Percentiles rank a stretch among this genome's conserved stretches.
Conservation (phyloP, 2,113 vertebrate genomes). For the Gasterosteus aculeatus region DNA sequence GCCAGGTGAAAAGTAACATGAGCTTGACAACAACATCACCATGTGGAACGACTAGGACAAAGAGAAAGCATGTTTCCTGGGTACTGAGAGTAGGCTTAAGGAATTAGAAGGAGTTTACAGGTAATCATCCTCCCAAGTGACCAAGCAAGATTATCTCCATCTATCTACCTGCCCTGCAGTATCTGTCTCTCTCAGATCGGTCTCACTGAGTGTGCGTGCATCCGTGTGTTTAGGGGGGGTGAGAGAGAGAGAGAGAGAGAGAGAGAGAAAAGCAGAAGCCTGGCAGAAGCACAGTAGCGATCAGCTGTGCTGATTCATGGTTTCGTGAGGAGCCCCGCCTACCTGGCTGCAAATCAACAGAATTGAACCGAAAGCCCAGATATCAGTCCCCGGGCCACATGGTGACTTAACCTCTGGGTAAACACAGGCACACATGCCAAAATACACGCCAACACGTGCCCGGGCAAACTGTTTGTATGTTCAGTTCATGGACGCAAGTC, state of each 20-base stretch:
- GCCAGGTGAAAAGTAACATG: not conserved
- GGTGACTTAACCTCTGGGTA: conserved; percentile 51
- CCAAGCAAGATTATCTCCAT: conserved; percentile 76
- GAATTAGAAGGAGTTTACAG: conserved; percentile 81
- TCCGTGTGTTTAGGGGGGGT: conserved; percentile 3
- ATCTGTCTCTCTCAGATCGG: conserved; percentile 29
- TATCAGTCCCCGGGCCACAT: conserved; percentile 47
- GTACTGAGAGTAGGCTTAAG: conserved; percentile 72
- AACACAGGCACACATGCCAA: conserved; percentile 60
- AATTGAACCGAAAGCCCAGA: conserved; percentile 45
- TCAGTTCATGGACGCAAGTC: conserved; percentile 6
- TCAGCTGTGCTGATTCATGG: conserved; percentile 73
- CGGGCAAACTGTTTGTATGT: conserved; percentile 10
- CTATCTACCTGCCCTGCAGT: conserved; percentile 64
- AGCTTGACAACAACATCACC: not conserved
- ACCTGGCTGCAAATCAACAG: conserved; percentile 59
- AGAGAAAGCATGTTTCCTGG: conserved; percentile 72
- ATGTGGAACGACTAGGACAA: conserved; percentile 40
- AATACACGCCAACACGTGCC: conserved; percentile 48
- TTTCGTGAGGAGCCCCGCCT: conserved; percentile 57
- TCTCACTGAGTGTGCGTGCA: not conserved
- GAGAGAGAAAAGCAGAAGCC: conserved; percentile 6
- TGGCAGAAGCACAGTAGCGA: conserved; percentile 39
- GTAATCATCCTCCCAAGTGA: conserved; percentile 76
- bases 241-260: not conserved